Base-by-base conservation (phyloP, 2,797 vertebrate species). In the Diglossa cyanea region DNA sequence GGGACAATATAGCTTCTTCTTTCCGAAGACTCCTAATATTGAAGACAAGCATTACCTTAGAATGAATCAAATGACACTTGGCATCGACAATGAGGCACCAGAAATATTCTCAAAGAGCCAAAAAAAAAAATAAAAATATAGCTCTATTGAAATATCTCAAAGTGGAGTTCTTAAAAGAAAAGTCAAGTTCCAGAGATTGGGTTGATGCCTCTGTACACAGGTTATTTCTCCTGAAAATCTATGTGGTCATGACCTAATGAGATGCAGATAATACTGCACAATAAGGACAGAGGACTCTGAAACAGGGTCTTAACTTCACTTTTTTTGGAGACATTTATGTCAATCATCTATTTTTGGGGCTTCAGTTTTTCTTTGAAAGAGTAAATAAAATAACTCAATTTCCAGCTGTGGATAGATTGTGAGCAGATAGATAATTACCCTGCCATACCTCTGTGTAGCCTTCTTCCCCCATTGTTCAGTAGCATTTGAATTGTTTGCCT, bases 381-480 rank as follows among this genome's bases (percentile, higher is more conserved):
- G 68, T 96, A 97, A 97, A 97, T 94, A 96, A 94, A 95, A 86
- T 83, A 88, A 70, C 33, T 86, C 76, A 61, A 50, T 80, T 95
- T 93, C 87, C 80, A 95, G 71, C 87, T 95, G 80, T 77, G 87
- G 85, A 47, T 48, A 88, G 83, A 78, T 72, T 96, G 79, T 78
- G 70, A 91, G 30, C 71, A 94, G 73, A 57, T 30, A 95, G 87
- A 77, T 96, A 94, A 95, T 95, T 95, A 93, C 66, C 60, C 55
- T 68, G 71, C 19, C 8, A 4, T 71, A 87, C 55, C 73, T n/a
- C 18, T 90, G 73, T 75, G 66, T 77, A 89, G 62, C 63, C 51
- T 83, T 47, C 72, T 92, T 94, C 45, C 31, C 71, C 80, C 63
- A 85, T 78, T 92, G 67, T 66, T 93, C 81, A 58, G 78, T 48